phyloP scores from a whole-genome alignment of 2,113 vertebrate genomes.

The Oryzias javanicus region DNA sequence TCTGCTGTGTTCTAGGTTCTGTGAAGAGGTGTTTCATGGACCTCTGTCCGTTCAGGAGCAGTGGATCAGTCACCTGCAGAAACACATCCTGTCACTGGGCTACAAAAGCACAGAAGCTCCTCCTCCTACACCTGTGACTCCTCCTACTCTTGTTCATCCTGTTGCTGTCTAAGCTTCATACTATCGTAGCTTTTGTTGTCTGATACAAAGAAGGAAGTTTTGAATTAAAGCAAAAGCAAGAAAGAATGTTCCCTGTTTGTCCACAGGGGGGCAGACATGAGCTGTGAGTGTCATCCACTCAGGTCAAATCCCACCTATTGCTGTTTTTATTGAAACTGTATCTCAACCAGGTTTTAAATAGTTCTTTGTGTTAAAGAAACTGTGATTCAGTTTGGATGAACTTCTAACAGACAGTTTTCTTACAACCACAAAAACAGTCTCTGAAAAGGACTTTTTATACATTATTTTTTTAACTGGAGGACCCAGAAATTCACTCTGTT shows the following conservation, averaged over 20 bases:
- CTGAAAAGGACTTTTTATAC: too few species aligned
- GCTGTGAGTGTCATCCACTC: slow-evolving; percentile 26
- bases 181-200: too few species aligned
- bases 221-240: neutral
- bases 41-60: slow-evolving; percentile 91
- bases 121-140: slow-evolving; percentile 39
- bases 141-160: slow-evolving; percentile 49
- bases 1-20: slow-evolving; percentile 79
- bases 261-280: slow-evolving; percentile 38
- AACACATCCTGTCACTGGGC: slow-evolving; percentile 91
- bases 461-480: too few species aligned
- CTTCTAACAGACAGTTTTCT: too few species aligned
- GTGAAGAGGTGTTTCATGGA: slow-evolving; percentile 90
- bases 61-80: slow-evolving; percentile 92
- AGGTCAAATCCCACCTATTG: slow-evolving; percentile 20
- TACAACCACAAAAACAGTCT: too few species aligned
- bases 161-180: slow-evolving; percentile 46
- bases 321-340: too few species aligned
- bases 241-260: slow-evolving; percentile 5
- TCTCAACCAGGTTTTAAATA: too few species aligned
- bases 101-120: slow-evolving; percentile 83
- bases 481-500: too few species aligned
- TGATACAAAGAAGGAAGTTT: neutral
- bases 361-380: too few species aligned
- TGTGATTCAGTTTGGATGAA: too few species aligned